phyloP scores from a whole-genome alignment of 1,140 invertebrate genomes.

The Brachionus plicatilis region DNA sequence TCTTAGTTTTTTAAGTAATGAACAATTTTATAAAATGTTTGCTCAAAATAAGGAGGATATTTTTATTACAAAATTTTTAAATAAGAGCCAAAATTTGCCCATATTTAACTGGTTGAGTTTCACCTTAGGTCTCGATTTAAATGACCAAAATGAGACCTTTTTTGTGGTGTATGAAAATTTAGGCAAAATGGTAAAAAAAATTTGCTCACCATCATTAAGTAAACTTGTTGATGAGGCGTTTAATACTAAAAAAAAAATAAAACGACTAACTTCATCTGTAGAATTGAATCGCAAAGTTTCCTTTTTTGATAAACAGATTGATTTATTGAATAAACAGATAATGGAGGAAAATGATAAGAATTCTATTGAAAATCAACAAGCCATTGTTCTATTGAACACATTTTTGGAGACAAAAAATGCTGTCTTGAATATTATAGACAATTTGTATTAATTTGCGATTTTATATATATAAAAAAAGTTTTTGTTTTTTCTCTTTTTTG shows the following conservation, averaged over 20 bases:
- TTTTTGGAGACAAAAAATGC: neutral
- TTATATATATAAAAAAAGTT: neutral
- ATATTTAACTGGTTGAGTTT: neutral
- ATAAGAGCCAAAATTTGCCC: neutral
- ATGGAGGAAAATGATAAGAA: neutral
- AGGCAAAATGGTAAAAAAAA: neutral
- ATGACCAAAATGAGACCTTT: neutral
- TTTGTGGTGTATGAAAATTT: neutral
- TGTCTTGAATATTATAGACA: neutral
- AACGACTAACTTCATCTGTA: neutral
- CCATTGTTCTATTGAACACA: neutral
- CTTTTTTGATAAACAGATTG: neutral
- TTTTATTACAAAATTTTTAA: neutral
- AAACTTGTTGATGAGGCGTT: neutral
- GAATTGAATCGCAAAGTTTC: neutral
- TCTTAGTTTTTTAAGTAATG: neutral
- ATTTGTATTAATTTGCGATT: neutral
- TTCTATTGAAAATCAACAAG: neutral
- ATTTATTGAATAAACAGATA: neutral
- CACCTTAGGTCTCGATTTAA: neutral
- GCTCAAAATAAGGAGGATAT: neutral
- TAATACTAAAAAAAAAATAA: neutral
- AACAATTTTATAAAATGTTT: neutral
- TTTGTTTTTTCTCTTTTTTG: neutral
- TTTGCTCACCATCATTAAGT: neutral